Evolutionary conservation across 2,888 invertebrate genomes (phyloP), one percentile per base, ranked within the genome.

Genomic region (Celastrina argiolus): DNA sequence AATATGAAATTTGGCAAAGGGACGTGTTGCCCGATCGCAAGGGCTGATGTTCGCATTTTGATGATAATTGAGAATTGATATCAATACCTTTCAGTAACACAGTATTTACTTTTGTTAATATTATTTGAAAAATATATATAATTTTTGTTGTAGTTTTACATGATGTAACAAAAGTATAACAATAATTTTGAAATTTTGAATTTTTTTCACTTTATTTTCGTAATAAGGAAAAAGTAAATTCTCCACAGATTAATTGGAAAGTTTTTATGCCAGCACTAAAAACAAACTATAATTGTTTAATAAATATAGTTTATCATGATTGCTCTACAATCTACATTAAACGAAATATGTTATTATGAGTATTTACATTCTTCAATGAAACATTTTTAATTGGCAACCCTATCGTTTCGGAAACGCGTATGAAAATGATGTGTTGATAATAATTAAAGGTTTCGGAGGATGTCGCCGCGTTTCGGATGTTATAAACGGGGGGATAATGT

Each of bases 381-480:
- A 64, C 16, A 69, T 71, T 73, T 72, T 68, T 68, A 56, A 65
- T 67, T 74, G 83, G 39, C 85, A 87, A 78, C 88, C 88, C 90
- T 85, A 81, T 75, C 75, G 78, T 82, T 80, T 78, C 71, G 78
- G 81, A 81, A 80, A 81, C 81, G 78, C 81, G 82, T 81, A 87
- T 84, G 87, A 88, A 88, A 88, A 90, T 88, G 82, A 90, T 87
- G 91, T 90, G 91, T 90, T 91, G 89, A 89, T 90, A 88, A 91
- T 91, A 91, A 91, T 91, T 88, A 90, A 89, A 91, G 91, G 90
- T 88, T 90, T 77, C 79, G 83, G 81, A 80, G 78, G 77, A 81
- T 85, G 87, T 87, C 85, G 75, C 73, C 73, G 84, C 80, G 81
- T 78, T 78, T 82, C 79, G 79, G 78, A 78, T 81, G 81, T 80